Evolutionary conservation across 2,797 vertebrate species (phyloP).

Genomic region (Philypnodon macrostomus): DNA sequence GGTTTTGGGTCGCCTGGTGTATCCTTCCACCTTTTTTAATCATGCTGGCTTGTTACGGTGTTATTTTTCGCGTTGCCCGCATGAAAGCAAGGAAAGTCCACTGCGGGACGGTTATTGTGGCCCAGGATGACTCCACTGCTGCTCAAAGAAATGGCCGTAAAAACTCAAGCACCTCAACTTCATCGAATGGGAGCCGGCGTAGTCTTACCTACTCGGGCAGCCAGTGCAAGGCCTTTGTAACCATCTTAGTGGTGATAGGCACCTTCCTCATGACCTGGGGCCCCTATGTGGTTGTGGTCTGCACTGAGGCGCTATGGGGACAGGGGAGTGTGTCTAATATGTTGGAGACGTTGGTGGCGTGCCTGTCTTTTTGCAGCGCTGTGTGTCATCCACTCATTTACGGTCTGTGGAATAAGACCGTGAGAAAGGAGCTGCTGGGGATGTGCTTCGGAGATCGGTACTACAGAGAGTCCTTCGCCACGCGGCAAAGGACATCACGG

Average conservation of each 20-base stretch:
- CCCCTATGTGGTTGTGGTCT: slow-evolving; percentile 91
- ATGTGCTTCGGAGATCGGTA: slow-evolving; percentile 97
- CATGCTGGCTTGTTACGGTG: slow-evolving; percentile 93
- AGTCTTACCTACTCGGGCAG: slow-evolving; percentile 93
- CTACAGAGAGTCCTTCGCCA: slow-evolving; percentile 91
- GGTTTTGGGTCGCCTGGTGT: slow-evolving; percentile 96
- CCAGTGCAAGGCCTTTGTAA: slow-evolving; percentile 96
- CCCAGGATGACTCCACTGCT: slow-evolving; percentile 73
- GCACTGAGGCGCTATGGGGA: slow-evolving; percentile 91
- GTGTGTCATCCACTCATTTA: slow-evolving; percentile 96
- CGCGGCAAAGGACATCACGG: slow-evolving; percentile 85
- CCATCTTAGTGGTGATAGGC: slow-evolving; percentile 94
- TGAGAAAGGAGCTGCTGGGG: slow-evolving; percentile 93
- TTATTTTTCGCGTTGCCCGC: slow-evolving; percentile 95
- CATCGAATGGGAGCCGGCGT: slow-evolving; percentile 88
- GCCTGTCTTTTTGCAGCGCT: slow-evolving; percentile 94
- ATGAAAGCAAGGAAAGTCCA: slow-evolving; percentile 96
- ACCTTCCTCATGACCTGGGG: slow-evolving; percentile 93
- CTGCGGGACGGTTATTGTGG: slow-evolving; percentile 85
- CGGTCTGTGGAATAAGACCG: slow-evolving; percentile 97
- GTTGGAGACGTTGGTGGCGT: slow-evolving; percentile 90
- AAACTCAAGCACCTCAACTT: slow-evolving; percentile 92
- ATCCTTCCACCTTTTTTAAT: slow-evolving; percentile 83
- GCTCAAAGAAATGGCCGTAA: slow-evolving; percentile 85
- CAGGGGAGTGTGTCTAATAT: slow-evolving; percentile 85